These are phyloP conservation scores for Cranoglanis bouderius DNA, from an alignment of 2,113 vertebrate species.

Conservation along the genomic window DNA sequence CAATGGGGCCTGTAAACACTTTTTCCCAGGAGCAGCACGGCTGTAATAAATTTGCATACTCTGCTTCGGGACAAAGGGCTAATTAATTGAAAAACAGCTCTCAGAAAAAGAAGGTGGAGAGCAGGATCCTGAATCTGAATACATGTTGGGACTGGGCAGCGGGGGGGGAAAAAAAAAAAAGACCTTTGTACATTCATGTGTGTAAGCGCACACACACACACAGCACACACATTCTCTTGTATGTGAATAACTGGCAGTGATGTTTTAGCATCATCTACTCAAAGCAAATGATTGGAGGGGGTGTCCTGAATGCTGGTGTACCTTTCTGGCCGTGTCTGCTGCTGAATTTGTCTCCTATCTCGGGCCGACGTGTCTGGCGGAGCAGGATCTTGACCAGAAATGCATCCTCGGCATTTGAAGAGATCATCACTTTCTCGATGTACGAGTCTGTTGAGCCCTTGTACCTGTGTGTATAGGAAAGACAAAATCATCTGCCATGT, in stretches of 20 bases:
- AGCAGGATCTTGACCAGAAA: slow-evolving; percentile 99
- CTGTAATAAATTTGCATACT: slow-evolving; percentile 99
- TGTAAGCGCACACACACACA: not conserved
- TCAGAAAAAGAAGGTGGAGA: slow-evolving; percentile 79
- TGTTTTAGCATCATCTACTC: not conserved
- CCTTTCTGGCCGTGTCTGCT: slow-evolving; percentile 98
- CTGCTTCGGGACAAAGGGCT: slow-evolving; percentile 92
- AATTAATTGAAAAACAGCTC: slow-evolving; percentile 95
- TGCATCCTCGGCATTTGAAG: slow-evolving; percentile 95
- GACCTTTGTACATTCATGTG: not conserved
- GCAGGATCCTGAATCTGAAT: slow-evolving; percentile 68
- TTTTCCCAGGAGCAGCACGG: slow-evolving; percentile 89
- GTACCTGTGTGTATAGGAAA: slow-evolving; percentile 74
- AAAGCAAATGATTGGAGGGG: not conserved
- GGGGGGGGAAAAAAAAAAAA: not conserved
- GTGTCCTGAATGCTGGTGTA: slow-evolving; percentile 52
- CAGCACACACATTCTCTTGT: not conserved
- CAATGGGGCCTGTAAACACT: slow-evolving; percentile 91
- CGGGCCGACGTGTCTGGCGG: slow-evolving; percentile 92
- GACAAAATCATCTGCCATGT: not conserved
- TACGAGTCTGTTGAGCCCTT: slow-evolving; percentile 97
- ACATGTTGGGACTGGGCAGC: not conserved
- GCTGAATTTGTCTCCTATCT: slow-evolving; percentile 98
- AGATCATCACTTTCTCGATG: slow-evolving; percentile 98
- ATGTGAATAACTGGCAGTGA: not conserved